These are phyloP conservation scores for Lasiurus cinereus DNA, from an alignment of 2,113 vertebrate species.

Conservation along the genomic window DNA sequence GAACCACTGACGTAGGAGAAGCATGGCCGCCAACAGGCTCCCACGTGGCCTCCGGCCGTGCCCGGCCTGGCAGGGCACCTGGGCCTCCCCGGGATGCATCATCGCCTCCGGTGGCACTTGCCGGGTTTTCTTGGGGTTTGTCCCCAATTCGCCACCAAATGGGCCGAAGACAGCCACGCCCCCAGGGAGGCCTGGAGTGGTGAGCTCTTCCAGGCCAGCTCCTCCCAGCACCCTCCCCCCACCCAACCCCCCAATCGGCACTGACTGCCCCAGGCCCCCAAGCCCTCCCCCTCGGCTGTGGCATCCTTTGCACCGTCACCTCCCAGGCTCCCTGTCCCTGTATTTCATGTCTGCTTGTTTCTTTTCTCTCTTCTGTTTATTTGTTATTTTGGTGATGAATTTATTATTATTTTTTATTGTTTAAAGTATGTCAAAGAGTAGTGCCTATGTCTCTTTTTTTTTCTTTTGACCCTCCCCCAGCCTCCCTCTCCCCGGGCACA, in stretches of 20 bases:
- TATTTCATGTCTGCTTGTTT: background rate
- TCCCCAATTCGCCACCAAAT: background rate
- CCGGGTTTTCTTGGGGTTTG: background rate
- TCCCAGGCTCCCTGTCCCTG: background rate
- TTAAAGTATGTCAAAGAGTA: too few species aligned
- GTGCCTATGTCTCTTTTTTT: too few species aligned
- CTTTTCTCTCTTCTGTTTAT: too few species aligned
- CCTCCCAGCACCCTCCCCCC: background rate
- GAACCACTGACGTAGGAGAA: too few species aligned
- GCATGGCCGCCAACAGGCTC: background rate
- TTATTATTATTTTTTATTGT: too few species aligned
- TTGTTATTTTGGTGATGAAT: too few species aligned
- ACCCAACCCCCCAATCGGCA: accelerated
- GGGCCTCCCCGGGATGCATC: background rate
- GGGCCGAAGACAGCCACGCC: background rate
- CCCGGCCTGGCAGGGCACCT: background rate
- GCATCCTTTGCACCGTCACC: background rate
- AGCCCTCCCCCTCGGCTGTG: accelerated
- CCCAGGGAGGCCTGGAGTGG: accelerated
- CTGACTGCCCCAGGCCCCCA: background rate
- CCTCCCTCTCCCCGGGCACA: too few species aligned
- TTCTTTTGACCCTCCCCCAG: too few species aligned
- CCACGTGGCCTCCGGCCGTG: accelerated
- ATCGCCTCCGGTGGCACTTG: background rate
- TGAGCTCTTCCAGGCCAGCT: background rate